A percentile compares a stretch with the other conserved stretches of the same genome.
Conservation (phyloP, 2,888 invertebrate genomes). For the Tetragnatha montana region DNA sequence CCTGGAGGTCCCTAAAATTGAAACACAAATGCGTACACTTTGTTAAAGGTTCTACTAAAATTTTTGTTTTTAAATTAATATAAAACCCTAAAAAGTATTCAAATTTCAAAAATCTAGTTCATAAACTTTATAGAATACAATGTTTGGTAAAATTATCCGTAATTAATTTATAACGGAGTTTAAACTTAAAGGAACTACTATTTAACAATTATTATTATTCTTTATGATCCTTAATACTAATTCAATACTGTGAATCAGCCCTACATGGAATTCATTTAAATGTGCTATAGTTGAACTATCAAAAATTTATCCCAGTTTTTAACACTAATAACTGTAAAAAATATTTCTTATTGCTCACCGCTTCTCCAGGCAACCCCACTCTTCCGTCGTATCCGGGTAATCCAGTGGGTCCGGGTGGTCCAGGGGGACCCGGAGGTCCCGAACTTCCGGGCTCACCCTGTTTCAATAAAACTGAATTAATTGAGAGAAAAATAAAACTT, state of each 20-base stretch:
- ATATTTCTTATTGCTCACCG: conserved; percentile 70
- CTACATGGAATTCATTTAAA: too few relatives aligned
- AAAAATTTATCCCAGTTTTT: neutral
- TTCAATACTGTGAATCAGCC: neutral
- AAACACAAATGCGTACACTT: neutral
- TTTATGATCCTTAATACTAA: neutral
- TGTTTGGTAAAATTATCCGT: too few relatives aligned
- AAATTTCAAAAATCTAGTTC: too few relatives aligned
- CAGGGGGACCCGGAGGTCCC: conserved; percentile 90
- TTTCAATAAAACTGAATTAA: conserved; percentile 22
- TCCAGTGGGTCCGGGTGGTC: conserved; percentile 88
- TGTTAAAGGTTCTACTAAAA: neutral
- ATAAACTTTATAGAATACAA: too few relatives aligned
- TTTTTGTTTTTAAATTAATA: neutral
- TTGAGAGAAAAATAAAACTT: neutral
- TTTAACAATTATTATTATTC: too few relatives aligned
- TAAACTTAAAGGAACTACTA: too few relatives aligned
- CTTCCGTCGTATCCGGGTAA: conserved; percentile 89
- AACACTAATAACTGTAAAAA: neutral
- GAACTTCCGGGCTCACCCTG: conserved; percentile 96
- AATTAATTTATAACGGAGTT: too few relatives aligned
- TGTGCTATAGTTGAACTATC: too few relatives aligned
- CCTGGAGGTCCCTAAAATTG: conserved; percentile 79
- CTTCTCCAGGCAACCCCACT: conserved; percentile 82
- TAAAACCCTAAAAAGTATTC: neutral